A percentile compares a stretch with the other conserved stretches of the same genome.
phyloP scores from a whole-genome alignment of 53 echinoderm and acorn worm genomes.

The Mesocentrotus franciscanus region DNA sequence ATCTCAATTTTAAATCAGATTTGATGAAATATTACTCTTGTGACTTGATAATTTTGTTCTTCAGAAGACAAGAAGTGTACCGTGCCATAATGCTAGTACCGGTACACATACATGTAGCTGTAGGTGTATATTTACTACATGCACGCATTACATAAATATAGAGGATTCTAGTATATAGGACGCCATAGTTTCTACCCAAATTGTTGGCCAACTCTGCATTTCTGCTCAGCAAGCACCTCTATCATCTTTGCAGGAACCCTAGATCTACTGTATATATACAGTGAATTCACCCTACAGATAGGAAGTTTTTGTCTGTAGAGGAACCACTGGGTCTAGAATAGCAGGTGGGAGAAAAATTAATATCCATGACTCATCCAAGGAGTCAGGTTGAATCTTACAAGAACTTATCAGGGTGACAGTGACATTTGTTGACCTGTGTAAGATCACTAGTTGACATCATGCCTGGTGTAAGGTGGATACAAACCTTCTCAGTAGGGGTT shows the following conservation, averaged over 20 bases:
- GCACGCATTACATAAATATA: no score
- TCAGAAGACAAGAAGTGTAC: no score
- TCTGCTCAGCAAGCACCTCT: neutral
- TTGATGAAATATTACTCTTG: no score
- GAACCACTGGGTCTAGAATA: conserved; percentile 12
- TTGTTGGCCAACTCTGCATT: neutral
- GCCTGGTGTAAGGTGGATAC: neutral
- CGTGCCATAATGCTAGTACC: no score
- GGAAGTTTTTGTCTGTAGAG: conserved; percentile 37
- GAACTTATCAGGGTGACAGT: neutral
- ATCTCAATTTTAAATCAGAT: no score
- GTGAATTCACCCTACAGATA: neutral
- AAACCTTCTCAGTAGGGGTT: neutral
- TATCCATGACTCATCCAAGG: neutral
- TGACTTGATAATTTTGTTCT: no score
- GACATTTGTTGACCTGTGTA: neutral
- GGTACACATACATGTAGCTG: no score
- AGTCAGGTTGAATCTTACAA: neutral
- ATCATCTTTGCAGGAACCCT: neutral
- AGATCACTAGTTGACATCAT: neutral
- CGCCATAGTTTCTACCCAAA: neutral
- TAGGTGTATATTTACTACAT: no score
- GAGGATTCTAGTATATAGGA: no score
- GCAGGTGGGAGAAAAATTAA: neutral
- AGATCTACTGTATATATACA: no score